These are phyloP conservation scores for Drosophila meridiana DNA, from an alignment of 2,888 invertebrate genomes.

Conservation along the genomic window DNA sequence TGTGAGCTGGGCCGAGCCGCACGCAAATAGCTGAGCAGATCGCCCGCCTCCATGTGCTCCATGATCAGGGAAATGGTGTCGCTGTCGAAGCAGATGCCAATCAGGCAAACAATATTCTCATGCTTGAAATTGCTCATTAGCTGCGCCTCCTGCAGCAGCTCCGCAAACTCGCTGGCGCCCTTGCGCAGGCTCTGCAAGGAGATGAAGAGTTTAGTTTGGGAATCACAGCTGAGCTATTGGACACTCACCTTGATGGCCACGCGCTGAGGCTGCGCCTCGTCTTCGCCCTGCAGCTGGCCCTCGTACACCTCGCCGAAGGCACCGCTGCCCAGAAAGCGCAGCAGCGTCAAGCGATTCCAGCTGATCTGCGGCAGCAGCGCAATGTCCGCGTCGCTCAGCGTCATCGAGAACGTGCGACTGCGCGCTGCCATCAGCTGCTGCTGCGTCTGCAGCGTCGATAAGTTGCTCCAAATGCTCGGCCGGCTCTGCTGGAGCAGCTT, in stretches of 20 bases:
- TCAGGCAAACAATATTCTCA: conserved; percentile 95
- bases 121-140: conserved; percentile 99
- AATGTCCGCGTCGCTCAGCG: conserved; percentile 91
- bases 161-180: conserved; percentile 94
- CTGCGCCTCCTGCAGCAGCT: conserved; percentile 98
- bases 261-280: conserved; percentile 88
- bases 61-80: conserved; percentile 97
- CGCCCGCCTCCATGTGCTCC: conserved; percentile 99
- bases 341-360: conserved; percentile 93
- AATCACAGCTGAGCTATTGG: neutral
- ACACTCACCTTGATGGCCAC: conserved; percentile 94
- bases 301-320: conserved; percentile 99
- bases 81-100: conserved; percentile 97
- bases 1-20: conserved; percentile 90
- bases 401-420: conserved; percentile 90
- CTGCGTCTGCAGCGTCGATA: conserved; percentile 92
- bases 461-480: conserved; percentile 90
- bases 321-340: conserved; percentile 96
- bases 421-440: conserved; percentile 87
- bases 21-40: conserved; percentile 95
- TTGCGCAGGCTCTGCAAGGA: conserved; percentile 92
- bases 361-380: conserved; percentile 93
- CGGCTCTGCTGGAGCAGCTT: conserved; percentile 87
- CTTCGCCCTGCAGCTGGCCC: conserved; percentile 91
- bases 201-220: conserved; percentile 14